phyloP scores from a whole-genome alignment of 2,888 invertebrate genomes.

The Drosophila nr. perissopoda region DNA sequence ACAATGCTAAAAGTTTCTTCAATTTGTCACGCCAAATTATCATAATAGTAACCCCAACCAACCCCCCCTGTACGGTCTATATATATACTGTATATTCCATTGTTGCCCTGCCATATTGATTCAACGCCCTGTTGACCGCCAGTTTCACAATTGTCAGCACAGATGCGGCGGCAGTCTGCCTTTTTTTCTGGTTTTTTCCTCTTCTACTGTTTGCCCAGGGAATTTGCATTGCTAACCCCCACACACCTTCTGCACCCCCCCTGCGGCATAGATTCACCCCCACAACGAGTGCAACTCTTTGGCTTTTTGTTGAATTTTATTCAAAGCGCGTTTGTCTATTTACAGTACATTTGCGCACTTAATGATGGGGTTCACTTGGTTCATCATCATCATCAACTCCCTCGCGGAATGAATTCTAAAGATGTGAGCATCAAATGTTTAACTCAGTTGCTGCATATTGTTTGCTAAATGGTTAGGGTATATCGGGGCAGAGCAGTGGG shows the following conservation, averaged over 20 bases:
- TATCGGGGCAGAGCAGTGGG: not conserved
- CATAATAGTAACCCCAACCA: conserved; percentile 58
- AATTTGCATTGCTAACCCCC: conserved; percentile 65
- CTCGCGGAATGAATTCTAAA: conserved; percentile 57
- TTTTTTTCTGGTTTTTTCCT: not conserved
- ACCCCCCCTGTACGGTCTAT: too few species aligned
- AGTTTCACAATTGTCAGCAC: conserved; percentile 53
- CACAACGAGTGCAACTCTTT: conserved; percentile 62
- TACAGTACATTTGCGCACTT: conserved; percentile 85
- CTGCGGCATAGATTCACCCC: conserved; percentile 32
- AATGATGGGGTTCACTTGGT: conserved; percentile 81
- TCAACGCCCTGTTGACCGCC: conserved; percentile 65
- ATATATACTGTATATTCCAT: not conserved
- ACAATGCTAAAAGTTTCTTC: conserved; percentile 59
- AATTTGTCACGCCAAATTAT: conserved; percentile 72
- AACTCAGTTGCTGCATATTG: conserved; percentile 44
- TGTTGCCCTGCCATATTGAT: conserved; percentile 61
- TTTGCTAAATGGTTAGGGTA: conserved; percentile 44
- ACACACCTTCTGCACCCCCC: not conserved
- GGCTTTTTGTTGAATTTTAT: conserved; percentile 78
- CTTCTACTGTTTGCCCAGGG: conserved; percentile 59
- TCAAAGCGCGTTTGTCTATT: conserved; percentile 85
- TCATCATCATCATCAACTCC: not conserved
- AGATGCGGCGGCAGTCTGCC: conserved; percentile 47
- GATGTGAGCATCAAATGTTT: conserved; percentile 64